These are phyloP conservation scores for Typhlichthys subterraneus DNA, from an alignment of 2,797 vertebrate genomes.

Conservation along the genomic window DNA sequence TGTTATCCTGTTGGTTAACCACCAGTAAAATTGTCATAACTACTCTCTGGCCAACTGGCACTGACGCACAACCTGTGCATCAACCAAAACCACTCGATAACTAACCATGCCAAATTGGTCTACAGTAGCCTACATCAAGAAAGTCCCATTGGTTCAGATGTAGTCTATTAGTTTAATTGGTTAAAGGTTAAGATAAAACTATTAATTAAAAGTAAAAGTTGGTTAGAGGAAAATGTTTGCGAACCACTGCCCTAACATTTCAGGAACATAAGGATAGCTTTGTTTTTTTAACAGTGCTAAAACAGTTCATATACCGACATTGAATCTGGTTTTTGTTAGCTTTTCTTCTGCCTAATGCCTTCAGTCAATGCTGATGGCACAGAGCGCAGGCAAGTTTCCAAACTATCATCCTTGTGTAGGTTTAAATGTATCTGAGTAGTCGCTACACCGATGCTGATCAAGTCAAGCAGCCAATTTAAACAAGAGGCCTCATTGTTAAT, in stretches of 20 bases:
- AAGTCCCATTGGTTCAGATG: no score
- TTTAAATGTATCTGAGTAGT: conserved; percentile 51
- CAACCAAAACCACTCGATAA: no score
- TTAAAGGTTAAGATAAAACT: no score
- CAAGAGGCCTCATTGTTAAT: conserved; percentile 73
- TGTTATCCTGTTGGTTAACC: no score
- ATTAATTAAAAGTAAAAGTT: no score
- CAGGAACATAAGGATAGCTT: conserved; percentile 4
- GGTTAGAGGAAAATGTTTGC: no score
- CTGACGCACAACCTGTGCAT: no score
- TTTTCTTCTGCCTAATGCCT: conserved; percentile 10
- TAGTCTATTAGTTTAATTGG: no score
- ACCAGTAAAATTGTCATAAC: no score
- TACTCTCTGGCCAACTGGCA: no score
- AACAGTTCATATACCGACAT: conserved; percentile 30
- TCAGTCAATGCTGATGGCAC: conserved; percentile 24
- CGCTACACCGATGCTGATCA: conserved; percentile 44
- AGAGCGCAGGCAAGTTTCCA: conserved; percentile 57
- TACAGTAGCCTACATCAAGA: no score
- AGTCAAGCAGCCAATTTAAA: conserved; percentile 71
- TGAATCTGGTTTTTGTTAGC: conserved; percentile 35
- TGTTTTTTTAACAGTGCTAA: neutral
- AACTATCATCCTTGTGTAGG: conserved; percentile 49
- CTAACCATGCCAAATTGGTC: no score
- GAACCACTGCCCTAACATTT: neutral